These are phyloP conservation scores for Notocelia uddmanniana DNA, from an alignment of 2,888 invertebrate species.

Conservation along the genomic window DNA sequence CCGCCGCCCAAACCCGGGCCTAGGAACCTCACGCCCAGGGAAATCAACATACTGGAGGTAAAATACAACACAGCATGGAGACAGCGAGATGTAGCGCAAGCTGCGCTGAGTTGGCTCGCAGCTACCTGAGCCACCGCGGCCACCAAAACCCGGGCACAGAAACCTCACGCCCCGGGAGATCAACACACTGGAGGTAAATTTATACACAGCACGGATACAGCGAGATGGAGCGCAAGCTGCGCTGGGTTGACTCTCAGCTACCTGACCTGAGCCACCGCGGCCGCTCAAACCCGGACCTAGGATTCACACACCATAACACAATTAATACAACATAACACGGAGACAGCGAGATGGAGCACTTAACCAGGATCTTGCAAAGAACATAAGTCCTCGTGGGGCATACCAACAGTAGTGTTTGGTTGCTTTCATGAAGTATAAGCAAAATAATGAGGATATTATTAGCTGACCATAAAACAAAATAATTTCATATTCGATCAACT, in stretches of 20 bases:
- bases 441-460: too few species aligned
- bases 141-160: slow-evolving; percentile 69
- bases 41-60: slow-evolving; percentile 80
- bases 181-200: slow-evolving; percentile 75
- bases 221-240: not conserved
- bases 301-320: slow-evolving; percentile 69
- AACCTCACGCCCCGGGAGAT: slow-evolving; percentile 75
- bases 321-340: not conserved
- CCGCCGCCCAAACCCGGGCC: slow-evolving; percentile 74
- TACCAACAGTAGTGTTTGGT: too few species aligned
- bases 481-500: too few species aligned
- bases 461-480: too few species aligned
- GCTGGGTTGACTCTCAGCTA: slow-evolving; percentile 70
- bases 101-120: slow-evolving; percentile 60
- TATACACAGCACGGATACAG: not conserved
- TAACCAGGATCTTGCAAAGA: too few species aligned
- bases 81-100: not conserved
- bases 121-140: slow-evolving; percentile 77
- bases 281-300: slow-evolving; percentile 71
- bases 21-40: slow-evolving; percentile 70
- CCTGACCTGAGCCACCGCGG: slow-evolving; percentile 77
- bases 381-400: too few species aligned
- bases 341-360: not conserved
- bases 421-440: too few species aligned
- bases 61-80: slow-evolving; percentile 3